Base-by-base conservation (phyloP, 2,888 invertebrate genomes). In the Chelonus formosanus region DNA sequence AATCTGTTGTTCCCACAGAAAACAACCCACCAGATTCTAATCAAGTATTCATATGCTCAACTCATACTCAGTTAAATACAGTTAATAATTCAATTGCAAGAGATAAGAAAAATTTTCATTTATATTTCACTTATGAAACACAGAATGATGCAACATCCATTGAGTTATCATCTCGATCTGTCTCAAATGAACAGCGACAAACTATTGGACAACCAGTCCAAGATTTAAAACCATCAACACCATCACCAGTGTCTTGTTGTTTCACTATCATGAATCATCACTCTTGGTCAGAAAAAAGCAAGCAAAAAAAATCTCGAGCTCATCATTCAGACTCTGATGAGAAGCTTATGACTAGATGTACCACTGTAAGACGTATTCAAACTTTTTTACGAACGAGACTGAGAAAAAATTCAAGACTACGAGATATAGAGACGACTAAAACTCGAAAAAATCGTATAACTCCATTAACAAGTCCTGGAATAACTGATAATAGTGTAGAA, bases 171-270 rank as follows among this genome's bases (percentile, higher is more conserved):
- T 80, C 75, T 20, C 74, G 70, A 32, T 74, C 75, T 3, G 66
- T 73, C 3, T 31, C 67, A 7, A 56, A 58, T 10, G 67, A 60
- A 5, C 58, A 65, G 3, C 20, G 20, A 20, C 20, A 20, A 20
- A 20, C 20, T 20, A 20, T 20, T 20, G 20, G 20, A 20, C 20
- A 20, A 20, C 20, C 20, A 20, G 40, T 61, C 20, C 44, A 65
- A 60, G 79, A 81, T 7, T 64, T 78, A 0, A 82, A 79, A 44
- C 80, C 82, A 2, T 78, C 80, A 5, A 83, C 83, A 0, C 81
- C 83, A 0, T 83, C 83, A 10, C 83, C 83, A 2, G 82, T 83
- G 0, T 82, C 82, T 4, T 84, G 83, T 56, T 84, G 83, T 55
- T 84, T 82, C 60, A 80, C 81, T 4, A 78, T 82, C 0, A 77